phyloP scores from a whole-genome alignment of 2,113 vertebrate genomes.

The Steatornis caripensis region DNA sequence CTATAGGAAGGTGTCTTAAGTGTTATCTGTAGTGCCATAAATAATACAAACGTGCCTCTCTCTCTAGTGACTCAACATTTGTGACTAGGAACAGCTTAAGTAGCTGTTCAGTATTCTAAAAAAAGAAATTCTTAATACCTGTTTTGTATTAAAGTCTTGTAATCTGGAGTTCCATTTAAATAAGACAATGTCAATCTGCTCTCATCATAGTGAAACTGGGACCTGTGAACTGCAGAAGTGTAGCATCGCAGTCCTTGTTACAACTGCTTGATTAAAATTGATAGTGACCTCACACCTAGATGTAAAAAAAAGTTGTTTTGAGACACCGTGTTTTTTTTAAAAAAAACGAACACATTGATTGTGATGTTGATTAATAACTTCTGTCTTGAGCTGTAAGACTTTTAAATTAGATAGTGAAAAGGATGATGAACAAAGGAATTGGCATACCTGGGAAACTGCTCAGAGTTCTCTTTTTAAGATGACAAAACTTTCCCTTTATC shows the following conservation, averaged over 20 bases:
- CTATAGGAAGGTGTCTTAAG: background rate
- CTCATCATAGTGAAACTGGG: background rate
- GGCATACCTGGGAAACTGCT: background rate
- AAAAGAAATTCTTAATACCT: background rate
- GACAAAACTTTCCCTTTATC: background rate
- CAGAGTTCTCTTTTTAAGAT: background rate
- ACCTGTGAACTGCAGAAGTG: background rate
- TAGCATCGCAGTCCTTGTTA: background rate
- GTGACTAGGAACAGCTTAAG: slow-evolving; percentile 20
- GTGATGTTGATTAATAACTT: background rate
- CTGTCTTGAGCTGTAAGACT: background rate
- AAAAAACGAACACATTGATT: background rate
- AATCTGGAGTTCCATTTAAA: background rate
- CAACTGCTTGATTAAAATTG: slow-evolving; percentile 25
- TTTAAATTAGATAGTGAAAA: background rate
- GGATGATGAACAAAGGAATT: background rate
- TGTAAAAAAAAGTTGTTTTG: background rate
- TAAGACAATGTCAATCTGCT: background rate
- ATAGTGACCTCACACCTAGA: background rate
- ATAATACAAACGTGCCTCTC: background rate
- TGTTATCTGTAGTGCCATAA: background rate
- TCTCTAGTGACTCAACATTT: slow-evolving; percentile 27
- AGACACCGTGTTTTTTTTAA: background rate
- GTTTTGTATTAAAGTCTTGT: background rate
- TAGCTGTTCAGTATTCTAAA: slow-evolving; percentile 14